A percentile compares a stretch with the other conserved stretches of the same genome.
Conservation (phyloP, 2,113 vertebrate genomes). For the Crotophaga sulcirostris region DNA sequence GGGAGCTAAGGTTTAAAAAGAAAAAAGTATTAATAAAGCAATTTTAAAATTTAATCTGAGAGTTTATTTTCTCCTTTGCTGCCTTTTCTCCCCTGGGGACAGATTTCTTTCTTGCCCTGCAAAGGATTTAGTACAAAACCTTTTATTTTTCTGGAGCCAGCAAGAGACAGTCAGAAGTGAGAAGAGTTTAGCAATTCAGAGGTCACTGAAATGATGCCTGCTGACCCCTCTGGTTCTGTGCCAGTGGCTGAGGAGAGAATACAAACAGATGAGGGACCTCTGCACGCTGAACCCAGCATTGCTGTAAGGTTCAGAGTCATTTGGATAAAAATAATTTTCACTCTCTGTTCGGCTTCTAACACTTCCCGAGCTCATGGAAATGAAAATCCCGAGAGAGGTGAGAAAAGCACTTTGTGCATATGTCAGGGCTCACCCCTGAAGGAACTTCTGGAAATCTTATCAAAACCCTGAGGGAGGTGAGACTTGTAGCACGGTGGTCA, state of each 20-base stretch:
- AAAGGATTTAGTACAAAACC: slow-evolving; percentile 6
- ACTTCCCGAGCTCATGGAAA: neutral
- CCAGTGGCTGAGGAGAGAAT: neutral
- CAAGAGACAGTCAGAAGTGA: neutral
- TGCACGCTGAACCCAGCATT: neutral
- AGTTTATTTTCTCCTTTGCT: slow-evolving; percentile 60
- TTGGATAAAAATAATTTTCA: neutral
- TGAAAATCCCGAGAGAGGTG: neutral
- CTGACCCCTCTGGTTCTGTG: neutral
- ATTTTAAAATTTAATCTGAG: slow-evolving; percentile 55
- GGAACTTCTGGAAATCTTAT: neutral
- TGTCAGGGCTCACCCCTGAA: neutral
- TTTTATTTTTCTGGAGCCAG: neutral
- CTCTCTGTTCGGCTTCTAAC: neutral
- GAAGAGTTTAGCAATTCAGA: neutral
- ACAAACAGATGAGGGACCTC: neutral
- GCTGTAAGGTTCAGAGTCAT: neutral
- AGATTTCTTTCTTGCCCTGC: neutral
- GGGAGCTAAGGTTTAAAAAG: neutral
- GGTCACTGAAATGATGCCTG: neutral
- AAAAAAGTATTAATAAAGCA: slow-evolving; percentile 46
- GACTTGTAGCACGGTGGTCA: neutral
- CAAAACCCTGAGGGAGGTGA: neutral
- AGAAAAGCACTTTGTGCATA: neutral
- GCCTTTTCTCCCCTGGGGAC: slow-evolving; percentile 19